A percentile compares a stretch with the other conserved stretches of the same genome.
Evolutionary conservation across 2,113 vertebrate species (phyloP).

Genomic region (Bucco capensis): DNA sequence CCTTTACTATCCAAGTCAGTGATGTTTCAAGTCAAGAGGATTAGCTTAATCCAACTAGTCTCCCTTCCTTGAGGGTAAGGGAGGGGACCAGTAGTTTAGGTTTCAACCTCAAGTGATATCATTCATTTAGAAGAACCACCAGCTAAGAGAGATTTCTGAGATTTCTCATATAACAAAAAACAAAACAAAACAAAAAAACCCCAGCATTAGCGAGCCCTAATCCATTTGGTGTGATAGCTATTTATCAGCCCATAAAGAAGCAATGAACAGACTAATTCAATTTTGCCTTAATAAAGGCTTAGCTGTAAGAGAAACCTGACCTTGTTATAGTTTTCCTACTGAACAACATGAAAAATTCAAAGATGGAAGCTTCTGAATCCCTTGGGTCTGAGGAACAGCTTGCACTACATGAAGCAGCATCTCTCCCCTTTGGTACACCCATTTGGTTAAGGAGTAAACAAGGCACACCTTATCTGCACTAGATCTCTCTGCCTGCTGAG

Average conservation of each 20-base stretch:
- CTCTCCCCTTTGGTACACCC: background rate
- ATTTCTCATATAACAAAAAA: background rate
- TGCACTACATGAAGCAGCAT: background rate
- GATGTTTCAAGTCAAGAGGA: background rate
- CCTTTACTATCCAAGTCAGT: slow-evolving; percentile 5
- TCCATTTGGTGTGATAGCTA: background rate
- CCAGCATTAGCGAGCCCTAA: background rate
- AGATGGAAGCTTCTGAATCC: background rate
- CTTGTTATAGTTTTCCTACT: background rate
- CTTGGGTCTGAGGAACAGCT: background rate
- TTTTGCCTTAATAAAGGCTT: background rate
- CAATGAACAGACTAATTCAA: background rate
- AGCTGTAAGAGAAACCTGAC: background rate
- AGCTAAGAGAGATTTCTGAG: background rate
- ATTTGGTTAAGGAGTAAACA: background rate
- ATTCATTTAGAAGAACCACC: background rate
- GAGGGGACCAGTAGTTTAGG: slow-evolving; percentile 12
- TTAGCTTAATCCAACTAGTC: slow-evolving; percentile 18
- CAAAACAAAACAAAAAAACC: background rate
- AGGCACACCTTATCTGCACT: background rate
- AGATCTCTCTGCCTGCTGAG: background rate
- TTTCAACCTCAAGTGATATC: slow-evolving; percentile 43
- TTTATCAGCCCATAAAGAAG: background rate
- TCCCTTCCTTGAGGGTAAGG: background rate
- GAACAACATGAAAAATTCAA: background rate